Evolutionary conservation across 2,888 invertebrate genomes (phyloP), one percentile per base, ranked within the genome.

Genomic region (Cheilosia vernalis): DNA sequence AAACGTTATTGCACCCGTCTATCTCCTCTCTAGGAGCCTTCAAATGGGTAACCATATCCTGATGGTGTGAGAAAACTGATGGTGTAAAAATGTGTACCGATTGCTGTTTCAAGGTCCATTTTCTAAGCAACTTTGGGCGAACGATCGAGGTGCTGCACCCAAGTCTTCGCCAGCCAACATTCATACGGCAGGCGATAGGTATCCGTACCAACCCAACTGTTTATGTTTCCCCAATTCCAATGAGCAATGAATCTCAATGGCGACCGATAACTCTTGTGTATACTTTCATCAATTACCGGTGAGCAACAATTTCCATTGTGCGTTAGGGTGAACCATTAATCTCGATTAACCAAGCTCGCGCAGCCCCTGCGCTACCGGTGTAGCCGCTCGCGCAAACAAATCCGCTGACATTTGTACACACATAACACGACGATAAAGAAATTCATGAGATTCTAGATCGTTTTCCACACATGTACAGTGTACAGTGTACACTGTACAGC

Each of bases 371-470:
- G 40, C 33, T 27, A n/a, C n/a, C 49, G 37, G 58, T 55, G 58
- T 55, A 49, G 63, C n/a, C 42, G 47, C 9, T 30, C 30, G 30
- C 30, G 0, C 42, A 49, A 51, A 33, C 66, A 53, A 30, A 27
- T 73, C 61, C 51, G 17, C 56, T 73, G 64, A 72, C 79, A 74
- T 78, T 73, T 72, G n/a, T 56, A 47, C 47, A 69, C 58, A 49
- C 44, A 60, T 19, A 72, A 61, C 66, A 69, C 47, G 72, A 77
- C 67, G 60, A 69, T 84, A 51, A 84, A 79, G 70, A 80, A 72
- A 81, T 85, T 85, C 85, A 85, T 85, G 81, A 85, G 76, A 81
- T 85, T 85, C 80, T 85, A 85, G 85, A 85, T 72, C 77, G 80
- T 53, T 72, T 63, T 67, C 55, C 51, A 53, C 67, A 55, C 56